Percentiles rank a stretch among this genome's conserved stretches.
Conservation (phyloP, 2,888 invertebrate species). For the Amphipyra berbera region DNA sequence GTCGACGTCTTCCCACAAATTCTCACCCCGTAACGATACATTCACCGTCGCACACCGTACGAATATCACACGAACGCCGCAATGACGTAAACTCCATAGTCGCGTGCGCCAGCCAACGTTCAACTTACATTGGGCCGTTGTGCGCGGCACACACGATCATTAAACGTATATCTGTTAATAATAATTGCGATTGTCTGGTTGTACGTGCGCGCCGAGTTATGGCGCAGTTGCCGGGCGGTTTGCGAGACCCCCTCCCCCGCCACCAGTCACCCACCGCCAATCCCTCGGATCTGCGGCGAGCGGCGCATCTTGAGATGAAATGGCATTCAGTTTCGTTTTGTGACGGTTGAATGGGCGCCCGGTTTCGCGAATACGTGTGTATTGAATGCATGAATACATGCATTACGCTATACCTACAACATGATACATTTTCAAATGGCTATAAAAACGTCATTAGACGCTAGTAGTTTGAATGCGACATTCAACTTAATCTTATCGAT, state of each 20-base stretch:
- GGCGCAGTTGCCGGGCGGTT: constrained; percentile 83
- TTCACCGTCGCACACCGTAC: constrained; percentile 63
- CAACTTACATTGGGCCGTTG: constrained; percentile 70
- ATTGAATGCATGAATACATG: constrained; percentile 68
- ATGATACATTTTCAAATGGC: constrained; percentile 47
- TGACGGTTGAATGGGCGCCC: constrained; percentile 81
- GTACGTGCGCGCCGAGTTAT: constrained; percentile 86
- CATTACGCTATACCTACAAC: constrained; percentile 49
- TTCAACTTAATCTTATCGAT: constrained; percentile 32
- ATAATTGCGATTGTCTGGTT: constrained; percentile 88
- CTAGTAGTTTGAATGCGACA: constrained; percentile 15
- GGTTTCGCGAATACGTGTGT: constrained; percentile 69
- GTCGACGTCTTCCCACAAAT: constrained; percentile 73
- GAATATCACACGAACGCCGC: constrained; percentile 73
- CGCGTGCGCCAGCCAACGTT: constrained; percentile 67
- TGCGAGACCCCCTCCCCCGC: constrained; percentile 58
- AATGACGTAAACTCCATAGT: constrained; percentile 73
- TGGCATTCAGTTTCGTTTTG: constrained; percentile 82
- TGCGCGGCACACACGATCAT: constrained; percentile 80
- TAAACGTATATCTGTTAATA: constrained; percentile 87
- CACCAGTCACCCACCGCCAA: constrained; percentile 63
- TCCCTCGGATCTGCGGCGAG: constrained; percentile 71
- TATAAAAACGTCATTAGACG: constrained; percentile 25
- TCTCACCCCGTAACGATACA: constrained; percentile 75
- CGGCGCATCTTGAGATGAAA: constrained; percentile 82